Evolutionary conservation across 2,797 vertebrate species (phyloP).

Genomic region (Telmatherina bonti): DNA sequence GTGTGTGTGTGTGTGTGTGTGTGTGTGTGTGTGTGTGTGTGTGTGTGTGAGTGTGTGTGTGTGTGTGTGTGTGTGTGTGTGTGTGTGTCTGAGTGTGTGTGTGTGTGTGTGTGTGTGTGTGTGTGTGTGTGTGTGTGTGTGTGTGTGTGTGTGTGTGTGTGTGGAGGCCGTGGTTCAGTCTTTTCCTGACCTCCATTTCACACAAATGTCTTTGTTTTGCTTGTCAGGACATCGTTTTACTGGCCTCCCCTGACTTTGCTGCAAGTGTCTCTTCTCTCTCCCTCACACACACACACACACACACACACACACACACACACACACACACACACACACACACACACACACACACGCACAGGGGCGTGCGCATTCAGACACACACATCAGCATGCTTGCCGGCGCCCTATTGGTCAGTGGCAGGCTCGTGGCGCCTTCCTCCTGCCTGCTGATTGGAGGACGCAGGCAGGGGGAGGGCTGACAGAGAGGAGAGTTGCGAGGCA

Average conservation of each 20-base stretch:
- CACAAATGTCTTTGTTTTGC: slow-evolving; percentile 73
- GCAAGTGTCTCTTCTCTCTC: slow-evolving; percentile 66
- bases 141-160: background rate
- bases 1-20: background rate
- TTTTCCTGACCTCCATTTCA: slow-evolving; percentile 51
- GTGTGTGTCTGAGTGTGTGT: background rate
- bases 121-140: slow-evolving; percentile 1
- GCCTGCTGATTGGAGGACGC: slow-evolving; percentile 78
- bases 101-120: background rate
- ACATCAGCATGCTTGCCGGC: slow-evolving; percentile 66
- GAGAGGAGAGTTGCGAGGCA: slow-evolving; percentile 87
- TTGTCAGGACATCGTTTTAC: slow-evolving; percentile 71
- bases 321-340: slow-evolving; percentile 58
- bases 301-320: slow-evolving; percentile 54
- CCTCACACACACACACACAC: slow-evolving; percentile 64
- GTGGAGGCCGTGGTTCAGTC: slow-evolving; percentile 15
- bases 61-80: background rate
- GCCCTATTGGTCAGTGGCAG: slow-evolving; percentile 72
- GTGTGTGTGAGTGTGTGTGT: background rate
- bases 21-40: background rate
- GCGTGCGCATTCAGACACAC: slow-evolving; percentile 54
- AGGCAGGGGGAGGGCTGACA: slow-evolving; percentile 72
- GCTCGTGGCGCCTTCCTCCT: slow-evolving; percentile 76
- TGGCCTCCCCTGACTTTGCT: slow-evolving; percentile 76
- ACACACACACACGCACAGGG: slow-evolving; percentile 61